Evolutionary conservation across 1,140 invertebrate genomes (phyloP).

Genomic region (Zaprionus camerounensis): DNA sequence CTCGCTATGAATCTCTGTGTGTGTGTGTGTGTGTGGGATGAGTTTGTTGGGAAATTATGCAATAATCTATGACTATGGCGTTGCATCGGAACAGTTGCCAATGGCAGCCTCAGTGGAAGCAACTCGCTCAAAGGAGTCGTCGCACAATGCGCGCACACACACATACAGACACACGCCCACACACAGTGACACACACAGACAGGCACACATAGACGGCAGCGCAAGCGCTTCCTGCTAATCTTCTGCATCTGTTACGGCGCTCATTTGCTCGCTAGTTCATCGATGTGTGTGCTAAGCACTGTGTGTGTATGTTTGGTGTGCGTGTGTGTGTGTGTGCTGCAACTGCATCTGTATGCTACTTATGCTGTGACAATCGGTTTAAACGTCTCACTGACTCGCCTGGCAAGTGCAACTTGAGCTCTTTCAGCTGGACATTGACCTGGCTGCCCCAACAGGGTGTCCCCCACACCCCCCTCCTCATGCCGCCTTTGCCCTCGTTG

Average conservation of each 20-base stretch:
- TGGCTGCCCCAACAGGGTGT: conserved; percentile 2
- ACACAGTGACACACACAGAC: conserved; percentile 9
- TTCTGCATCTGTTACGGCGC: conserved; percentile 69
- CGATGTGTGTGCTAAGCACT: conserved; percentile 7
- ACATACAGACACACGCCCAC: conserved; percentile 6
- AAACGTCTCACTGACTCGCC: conserved; percentile 51
- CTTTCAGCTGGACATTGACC: conserved; percentile 46
- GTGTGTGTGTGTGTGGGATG: conserved; percentile 15
- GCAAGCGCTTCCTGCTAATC: conserved; percentile 52
- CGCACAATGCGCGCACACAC: conserved; percentile 24
- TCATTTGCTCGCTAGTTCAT: conserved; percentile 23
- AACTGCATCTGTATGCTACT: conserved; percentile 17
- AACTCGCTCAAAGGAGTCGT: conserved; percentile 64
- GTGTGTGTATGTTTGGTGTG: conserved; percentile 13
- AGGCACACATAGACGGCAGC: conserved; percentile 13
- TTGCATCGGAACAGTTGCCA: conserved; percentile 74
- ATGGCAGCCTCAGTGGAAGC: conserved; percentile 57
- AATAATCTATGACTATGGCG: conserved; percentile 69
- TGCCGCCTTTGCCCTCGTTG: neutral
- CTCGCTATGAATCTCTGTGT: neutral
- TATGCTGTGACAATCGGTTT: conserved; percentile 64
- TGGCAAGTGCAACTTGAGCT: conserved; percentile 50
- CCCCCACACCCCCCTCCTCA: neutral
- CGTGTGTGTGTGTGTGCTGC: conserved; percentile 22
- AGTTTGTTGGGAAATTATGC: conserved; percentile 70